phyloP scores from a whole-genome alignment of 2,797 vertebrate genomes.

The Bovichtus diacanthus region DNA sequence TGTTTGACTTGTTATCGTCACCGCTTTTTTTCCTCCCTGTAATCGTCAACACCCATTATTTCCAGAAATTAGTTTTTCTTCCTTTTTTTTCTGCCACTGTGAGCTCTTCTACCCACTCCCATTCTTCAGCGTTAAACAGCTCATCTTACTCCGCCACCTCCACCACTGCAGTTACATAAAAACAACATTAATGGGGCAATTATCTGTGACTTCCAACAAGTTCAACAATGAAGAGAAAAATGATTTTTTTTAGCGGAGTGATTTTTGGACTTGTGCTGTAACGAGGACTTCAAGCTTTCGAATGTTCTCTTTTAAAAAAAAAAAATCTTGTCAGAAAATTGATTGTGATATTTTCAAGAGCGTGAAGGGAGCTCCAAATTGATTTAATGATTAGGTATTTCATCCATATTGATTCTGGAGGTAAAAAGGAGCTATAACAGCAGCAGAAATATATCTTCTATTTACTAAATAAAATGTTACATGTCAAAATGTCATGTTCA shows the following conservation, averaged over 20 bases:
- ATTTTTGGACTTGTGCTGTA: conserved; percentile 10
- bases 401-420: background rate
- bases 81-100: conserved; percentile 22
- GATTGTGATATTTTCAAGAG: conserved; percentile 3
- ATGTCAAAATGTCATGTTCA: background rate
- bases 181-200: conserved; percentile 35
- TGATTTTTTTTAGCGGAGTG: background rate
- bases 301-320: no score
- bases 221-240: conserved; percentile 25
- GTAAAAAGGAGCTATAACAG: background rate
- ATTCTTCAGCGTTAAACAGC: conserved; percentile 43
- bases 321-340: background rate
- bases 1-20: conserved; percentile 12
- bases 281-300: accelerated
- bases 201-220: conserved; percentile 42
- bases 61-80: conserved; percentile 46
- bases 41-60: conserved; percentile 37
- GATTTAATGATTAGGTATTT: background rate
- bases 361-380: background rate
- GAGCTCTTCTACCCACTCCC: conserved; percentile 55
- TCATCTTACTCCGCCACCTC: conserved; percentile 58
- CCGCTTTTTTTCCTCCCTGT: conserved; percentile 27
- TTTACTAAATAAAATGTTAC: background rate
- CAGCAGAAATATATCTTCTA: background rate
- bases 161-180: conserved; percentile 60